Evolutionary conservation across 2,888 invertebrate species (phyloP).

Genomic region (Euzetes globulus): DNA sequence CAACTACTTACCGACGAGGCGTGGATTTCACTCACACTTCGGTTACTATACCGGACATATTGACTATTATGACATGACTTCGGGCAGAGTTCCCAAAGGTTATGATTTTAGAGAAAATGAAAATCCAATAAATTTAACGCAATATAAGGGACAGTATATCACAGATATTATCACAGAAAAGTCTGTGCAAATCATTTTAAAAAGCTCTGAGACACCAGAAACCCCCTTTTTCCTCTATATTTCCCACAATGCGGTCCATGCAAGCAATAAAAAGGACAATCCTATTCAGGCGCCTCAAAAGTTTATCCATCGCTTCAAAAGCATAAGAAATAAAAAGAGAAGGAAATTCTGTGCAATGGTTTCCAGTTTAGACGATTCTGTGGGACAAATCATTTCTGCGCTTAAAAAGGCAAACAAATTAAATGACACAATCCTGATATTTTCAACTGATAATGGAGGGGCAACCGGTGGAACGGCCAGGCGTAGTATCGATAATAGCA

Average conservation of each 20-base stretch:
- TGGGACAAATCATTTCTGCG: slow-evolving; percentile 66
- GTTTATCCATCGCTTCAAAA: slow-evolving; percentile 58
- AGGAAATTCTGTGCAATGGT: slow-evolving; percentile 63
- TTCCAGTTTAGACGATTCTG: slow-evolving; percentile 71
- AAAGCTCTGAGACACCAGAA: slow-evolving; percentile 52
- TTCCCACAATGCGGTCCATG: slow-evolving; percentile 81
- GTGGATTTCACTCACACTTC: slow-evolving; percentile 75
- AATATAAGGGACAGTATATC: slow-evolving; percentile 61
- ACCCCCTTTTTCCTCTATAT: slow-evolving; percentile 75
- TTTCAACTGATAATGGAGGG: slow-evolving; percentile 81
- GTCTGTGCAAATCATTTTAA: slow-evolving; percentile 61
- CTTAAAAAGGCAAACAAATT: slow-evolving; percentile 61
- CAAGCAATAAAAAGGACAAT: slow-evolving; percentile 67
- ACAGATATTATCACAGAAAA: slow-evolving; percentile 74
- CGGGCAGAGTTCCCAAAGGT: slow-evolving; percentile 38
- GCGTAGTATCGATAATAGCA: slow-evolving; percentile 53
- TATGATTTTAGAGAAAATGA: slow-evolving; percentile 30
- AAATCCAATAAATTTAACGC: background rate
- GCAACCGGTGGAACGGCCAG: slow-evolving; percentile 57
- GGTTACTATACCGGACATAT: slow-evolving; percentile 85
- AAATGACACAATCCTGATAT: slow-evolving; percentile 72
- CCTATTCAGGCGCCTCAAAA: slow-evolving; percentile 70
- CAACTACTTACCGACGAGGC: slow-evolving; percentile 64
- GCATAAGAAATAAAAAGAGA: slow-evolving; percentile 63
- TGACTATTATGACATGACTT: slow-evolving; percentile 80